phyloP scores from a whole-genome alignment of 2,888 invertebrate species.

The Patella caerulea region DNA sequence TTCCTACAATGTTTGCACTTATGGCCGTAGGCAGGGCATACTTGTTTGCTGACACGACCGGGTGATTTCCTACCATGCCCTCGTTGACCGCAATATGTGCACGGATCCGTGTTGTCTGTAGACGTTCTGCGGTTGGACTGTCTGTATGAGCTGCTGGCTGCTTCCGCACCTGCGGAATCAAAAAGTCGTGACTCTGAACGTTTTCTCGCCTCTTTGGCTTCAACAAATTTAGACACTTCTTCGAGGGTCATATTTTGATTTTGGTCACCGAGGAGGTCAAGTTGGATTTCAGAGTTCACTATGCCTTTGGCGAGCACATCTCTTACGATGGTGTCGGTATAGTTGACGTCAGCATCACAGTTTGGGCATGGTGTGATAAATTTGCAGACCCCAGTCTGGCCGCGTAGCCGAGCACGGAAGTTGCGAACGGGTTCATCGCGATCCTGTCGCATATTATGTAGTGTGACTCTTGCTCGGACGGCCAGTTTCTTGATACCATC shows the following conservation, averaged over 20 bases:
- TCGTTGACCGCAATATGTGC: conserved; percentile 42
- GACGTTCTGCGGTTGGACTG: conserved; percentile 5
- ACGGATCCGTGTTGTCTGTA: conserved; percentile 17
- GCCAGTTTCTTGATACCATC: conserved; percentile 35
- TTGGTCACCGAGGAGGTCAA: conserved; percentile 18
- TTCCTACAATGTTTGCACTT: conserved; percentile 36
- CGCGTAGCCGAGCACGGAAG: conserved; percentile 14
- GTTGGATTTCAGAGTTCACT: conserved; percentile 2
- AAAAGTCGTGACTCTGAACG: conserved; percentile 38
- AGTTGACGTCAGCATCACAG: conserved; percentile 34
- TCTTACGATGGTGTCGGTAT: conserved; percentile 28
- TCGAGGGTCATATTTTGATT: conserved; percentile 38
- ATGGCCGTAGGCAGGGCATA: conserved; percentile 43
- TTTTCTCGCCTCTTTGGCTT: conserved; percentile 44
- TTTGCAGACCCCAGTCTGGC: too few species aligned
- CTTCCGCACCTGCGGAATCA: conserved; percentile 27
- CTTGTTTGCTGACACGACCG: conserved; percentile 23
- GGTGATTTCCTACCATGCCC: conserved; percentile 42
- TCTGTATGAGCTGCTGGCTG: conserved; percentile 31
- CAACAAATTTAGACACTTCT: conserved; percentile 39
- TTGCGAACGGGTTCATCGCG: conserved; percentile 27
- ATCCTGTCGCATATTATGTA: conserved; percentile 38
- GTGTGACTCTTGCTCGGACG: conserved; percentile 34
- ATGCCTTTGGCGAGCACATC: conserved; percentile 20
- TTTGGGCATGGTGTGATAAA: too few species aligned